phyloP scores from a whole-genome alignment of 64 coral and sea anemone genomes.

The Platygyra sinensis region DNA sequence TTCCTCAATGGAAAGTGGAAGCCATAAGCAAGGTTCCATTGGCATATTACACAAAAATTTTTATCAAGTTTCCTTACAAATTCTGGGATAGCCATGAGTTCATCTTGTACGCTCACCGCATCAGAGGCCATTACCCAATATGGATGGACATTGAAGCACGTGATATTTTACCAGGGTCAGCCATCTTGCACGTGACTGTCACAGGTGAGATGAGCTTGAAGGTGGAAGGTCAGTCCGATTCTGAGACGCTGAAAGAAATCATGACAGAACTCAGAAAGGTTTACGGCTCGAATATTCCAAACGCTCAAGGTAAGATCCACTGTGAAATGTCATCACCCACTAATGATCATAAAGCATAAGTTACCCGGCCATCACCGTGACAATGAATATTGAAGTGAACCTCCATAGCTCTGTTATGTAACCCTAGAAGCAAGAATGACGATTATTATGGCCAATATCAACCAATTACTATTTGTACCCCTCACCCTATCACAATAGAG shows the following conservation, averaged over 20 bases:
- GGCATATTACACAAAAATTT: constrained; percentile 69
- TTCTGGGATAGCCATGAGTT: constrained; percentile 82
- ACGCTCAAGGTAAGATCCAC: constrained; percentile 33
- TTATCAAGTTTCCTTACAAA: constrained; percentile 79
- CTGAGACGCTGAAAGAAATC: constrained; percentile 53
- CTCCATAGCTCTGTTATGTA: no score
- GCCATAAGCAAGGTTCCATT: constrained; percentile 66
- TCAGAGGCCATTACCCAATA: constrained; percentile 70
- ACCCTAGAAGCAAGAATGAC: no score
- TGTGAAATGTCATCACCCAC: no score
- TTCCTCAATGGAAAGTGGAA: constrained; percentile 75
- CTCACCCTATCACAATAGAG: no score
- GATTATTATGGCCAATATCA: no score
- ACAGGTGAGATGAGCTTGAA: constrained; percentile 32
- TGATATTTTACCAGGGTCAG: constrained; percentile 42
- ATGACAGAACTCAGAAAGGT: constrained; percentile 65
- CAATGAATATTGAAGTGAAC: no score
- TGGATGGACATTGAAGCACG: constrained; percentile 83
- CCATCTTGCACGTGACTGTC: constrained; percentile 56
- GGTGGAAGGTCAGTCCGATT: constrained; percentile 51
- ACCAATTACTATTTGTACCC: no score
- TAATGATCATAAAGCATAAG: no score
- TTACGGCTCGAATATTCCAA: constrained; percentile 49
- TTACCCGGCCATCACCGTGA: no score
- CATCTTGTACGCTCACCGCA: constrained; percentile 62